Evolutionary conservation across 1,140 invertebrate genomes (phyloP).

Genomic region (Lineus longissimus): DNA sequence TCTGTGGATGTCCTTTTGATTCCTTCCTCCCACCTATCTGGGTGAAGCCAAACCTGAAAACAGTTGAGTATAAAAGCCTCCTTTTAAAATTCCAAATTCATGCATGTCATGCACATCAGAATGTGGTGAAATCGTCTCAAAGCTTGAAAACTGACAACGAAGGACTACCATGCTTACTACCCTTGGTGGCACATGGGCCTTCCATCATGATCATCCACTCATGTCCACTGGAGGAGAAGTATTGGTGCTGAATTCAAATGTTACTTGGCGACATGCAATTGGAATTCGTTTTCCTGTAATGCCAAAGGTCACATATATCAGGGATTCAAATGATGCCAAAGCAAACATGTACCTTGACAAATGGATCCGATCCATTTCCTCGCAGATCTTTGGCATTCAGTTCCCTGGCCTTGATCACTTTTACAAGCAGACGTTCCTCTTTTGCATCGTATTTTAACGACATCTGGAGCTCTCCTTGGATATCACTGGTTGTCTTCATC

Average conservation of each 20-base stretch:
- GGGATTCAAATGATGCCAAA: too few species aligned
- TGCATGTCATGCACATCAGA: not conserved
- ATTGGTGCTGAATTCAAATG: too few species aligned
- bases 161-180: not conserved
- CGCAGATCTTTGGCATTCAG: constrained; percentile 32
- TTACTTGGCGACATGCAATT: too few species aligned
- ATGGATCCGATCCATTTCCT: constrained; percentile 39
- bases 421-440: constrained; percentile 36
- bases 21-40: constrained; percentile 29
- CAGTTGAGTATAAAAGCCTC: not conserved
- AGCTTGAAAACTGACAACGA: not conserved
- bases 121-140: not conserved
- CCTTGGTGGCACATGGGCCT: not conserved
- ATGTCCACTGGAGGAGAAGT: not conserved
- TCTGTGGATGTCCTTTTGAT: constrained; percentile 28
- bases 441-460: constrained; percentile 45
- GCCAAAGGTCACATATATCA: too few species aligned
- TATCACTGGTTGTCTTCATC: constrained; percentile 27
- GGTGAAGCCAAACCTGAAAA: constrained; percentile 31
- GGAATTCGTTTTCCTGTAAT: too few species aligned
- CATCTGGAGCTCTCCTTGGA: constrained; percentile 40
- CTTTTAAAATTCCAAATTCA: not conserved
- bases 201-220: not conserved
- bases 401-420: constrained; percentile 42
- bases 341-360: constrained; percentile 33